Conservation (phyloP, 2,888 invertebrate species). For the Drosophila imparisetae region DNA sequence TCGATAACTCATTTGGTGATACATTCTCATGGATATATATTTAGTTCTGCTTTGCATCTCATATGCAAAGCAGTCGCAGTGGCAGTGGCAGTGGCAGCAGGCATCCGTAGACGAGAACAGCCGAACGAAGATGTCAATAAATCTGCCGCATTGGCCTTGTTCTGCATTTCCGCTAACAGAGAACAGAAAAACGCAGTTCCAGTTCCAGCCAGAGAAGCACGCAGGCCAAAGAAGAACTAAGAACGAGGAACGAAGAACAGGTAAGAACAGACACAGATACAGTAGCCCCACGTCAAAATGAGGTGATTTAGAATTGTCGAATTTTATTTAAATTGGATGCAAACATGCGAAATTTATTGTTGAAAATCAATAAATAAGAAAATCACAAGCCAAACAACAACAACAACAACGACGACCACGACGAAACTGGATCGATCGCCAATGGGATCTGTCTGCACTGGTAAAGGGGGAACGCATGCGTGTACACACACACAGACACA, state of each 20-base stretch:
- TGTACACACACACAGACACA: conserved; percentile 26
- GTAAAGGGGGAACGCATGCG: conserved; percentile 48
- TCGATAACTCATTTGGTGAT: conserved; percentile 67
- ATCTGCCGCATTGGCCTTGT: conserved; percentile 82
- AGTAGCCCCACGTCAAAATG: conserved; percentile 84
- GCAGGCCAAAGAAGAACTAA: conserved; percentile 44
- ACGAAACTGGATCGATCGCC: conserved; percentile 66
- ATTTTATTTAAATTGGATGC: conserved; percentile 85
- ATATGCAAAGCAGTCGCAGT: conserved; percentile 70
- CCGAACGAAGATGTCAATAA: conserved; percentile 82
- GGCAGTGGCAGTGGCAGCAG: conserved; percentile 25
- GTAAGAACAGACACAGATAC: conserved; percentile 37
- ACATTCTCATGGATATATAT: conserved; percentile 50
- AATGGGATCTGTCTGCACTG: conserved; percentile 13
- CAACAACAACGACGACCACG: not conserved
- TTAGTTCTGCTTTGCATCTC: conserved; percentile 51
- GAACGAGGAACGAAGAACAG: conserved; percentile 25
- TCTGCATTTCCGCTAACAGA: conserved; percentile 81
- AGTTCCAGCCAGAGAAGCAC: conserved; percentile 54
- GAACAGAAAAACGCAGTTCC: conserved; percentile 47
- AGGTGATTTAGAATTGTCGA: conserved; percentile 85
- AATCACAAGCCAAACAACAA: conserved; percentile 60
- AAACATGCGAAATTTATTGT: conserved; percentile 85
- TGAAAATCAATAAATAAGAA: conserved; percentile 84
- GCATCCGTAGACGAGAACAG: conserved; percentile 20